Base-by-base conservation (phyloP, 2,888 invertebrate species). In the Trichopoda pennipes region DNA sequence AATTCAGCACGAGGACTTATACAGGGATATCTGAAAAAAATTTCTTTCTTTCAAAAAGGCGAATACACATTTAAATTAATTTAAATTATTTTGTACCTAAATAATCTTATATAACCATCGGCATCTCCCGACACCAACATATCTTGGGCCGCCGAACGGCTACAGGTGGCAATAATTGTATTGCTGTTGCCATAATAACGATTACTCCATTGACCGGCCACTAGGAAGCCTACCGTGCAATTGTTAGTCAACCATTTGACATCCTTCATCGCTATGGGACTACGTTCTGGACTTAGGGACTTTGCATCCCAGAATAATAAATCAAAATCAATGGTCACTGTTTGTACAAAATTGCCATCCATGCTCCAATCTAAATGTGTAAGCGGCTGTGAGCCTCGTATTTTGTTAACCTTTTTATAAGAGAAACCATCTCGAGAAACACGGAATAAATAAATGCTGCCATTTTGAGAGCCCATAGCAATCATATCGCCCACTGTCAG, bases 261-360 rank as follows among this genome's bases (percentile, higher is more conserved):
- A 88, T 97, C 97, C 89, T 97, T 96, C 96, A 97, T 96, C 3
- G 96, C 96, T 82, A 96, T 93, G 3, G 96, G 96, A 89, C 96
- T 96, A 89, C 96, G 96, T 88, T 97, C 96, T 10, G 96, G 95
- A 1, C 96, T 95, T 66, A 97, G 91, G 0, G 96, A 94, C 90
- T 96, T 96, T n/a, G 97, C 95, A 88, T 97, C 97, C 97, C 97
- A 98, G 91, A 96, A 97, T 7, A 95, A 93, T 66, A 97, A 92
- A 89, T 98, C 97, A 86, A 96, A 97, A 89, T 98, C 97, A 78
- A 96, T 95, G 17, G 97, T 96, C 69, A 96, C 96, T 0, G 97
- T 96, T 92, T 97, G 97, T 77, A 98, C 92, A 89, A 94, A 96
- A 89, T 94, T 95, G 75, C 97, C 96, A 88, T 98, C 97, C 51